phyloP scores from a whole-genome alignment of 37 sponge, comb jelly and placozoan species.

The Theonella swinhoei region DNA sequence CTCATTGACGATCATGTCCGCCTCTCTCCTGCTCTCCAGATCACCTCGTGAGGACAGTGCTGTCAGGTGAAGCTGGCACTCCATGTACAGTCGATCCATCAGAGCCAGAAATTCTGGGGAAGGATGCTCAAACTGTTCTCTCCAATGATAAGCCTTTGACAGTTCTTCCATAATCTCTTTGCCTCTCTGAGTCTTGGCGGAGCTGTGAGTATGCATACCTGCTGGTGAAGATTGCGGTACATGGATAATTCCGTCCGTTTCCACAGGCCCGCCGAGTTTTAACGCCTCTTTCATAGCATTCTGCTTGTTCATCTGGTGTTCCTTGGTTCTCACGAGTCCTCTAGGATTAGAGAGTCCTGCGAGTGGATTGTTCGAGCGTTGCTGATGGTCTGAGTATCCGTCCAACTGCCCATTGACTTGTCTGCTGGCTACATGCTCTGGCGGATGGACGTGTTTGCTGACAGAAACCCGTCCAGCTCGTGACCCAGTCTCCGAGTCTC shows the following conservation, averaged over 20 bases:
- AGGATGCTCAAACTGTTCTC: slow-evolving; percentile 34
- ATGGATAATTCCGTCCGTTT: background rate
- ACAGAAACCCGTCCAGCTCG: background rate
- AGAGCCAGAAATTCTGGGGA: slow-evolving; percentile 40
- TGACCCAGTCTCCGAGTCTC: background rate
- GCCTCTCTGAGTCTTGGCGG: slow-evolving; percentile 14
- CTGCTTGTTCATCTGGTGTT: background rate
- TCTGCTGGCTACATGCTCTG: background rate
- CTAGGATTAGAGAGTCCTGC: background rate
- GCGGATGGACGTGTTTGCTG: background rate
- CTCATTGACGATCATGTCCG: slow-evolving; percentile 53
- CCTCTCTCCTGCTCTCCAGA: slow-evolving; percentile 42
- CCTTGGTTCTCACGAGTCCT: background rate
- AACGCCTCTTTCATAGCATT: no score
- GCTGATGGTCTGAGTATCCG: no score
- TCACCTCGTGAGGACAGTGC: slow-evolving; percentile 42
- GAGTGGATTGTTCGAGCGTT: no score
- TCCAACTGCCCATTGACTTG: background rate
- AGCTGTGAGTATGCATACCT: no score
- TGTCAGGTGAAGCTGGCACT: slow-evolving; percentile 61
- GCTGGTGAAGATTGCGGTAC: background rate
- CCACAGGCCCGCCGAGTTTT: background rate
- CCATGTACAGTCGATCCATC: slow-evolving; percentile 70
- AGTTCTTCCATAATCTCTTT: slow-evolving; percentile 18
- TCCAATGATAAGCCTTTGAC: slow-evolving; percentile 48